Evolutionary conservation across 2,888 invertebrate species (phyloP).

Genomic region (Lasioglossum figueresi): DNA sequence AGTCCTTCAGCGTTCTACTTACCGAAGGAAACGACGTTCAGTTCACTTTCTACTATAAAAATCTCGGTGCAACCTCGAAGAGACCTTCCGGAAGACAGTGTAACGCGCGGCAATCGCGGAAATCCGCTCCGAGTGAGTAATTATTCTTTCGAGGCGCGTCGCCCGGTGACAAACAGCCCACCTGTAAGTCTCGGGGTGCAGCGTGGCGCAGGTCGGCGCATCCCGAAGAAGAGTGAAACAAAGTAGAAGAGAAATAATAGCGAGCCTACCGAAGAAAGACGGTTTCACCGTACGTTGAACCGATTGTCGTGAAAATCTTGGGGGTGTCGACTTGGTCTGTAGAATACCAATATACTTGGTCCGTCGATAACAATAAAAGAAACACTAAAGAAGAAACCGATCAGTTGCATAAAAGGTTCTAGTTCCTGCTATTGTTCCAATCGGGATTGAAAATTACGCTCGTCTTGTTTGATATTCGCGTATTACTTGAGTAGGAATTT

Average conservation of each 20-base stretch:
- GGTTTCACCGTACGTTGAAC: neutral
- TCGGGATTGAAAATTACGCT: neutral
- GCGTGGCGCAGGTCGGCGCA: neutral
- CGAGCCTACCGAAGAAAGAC: neutral
- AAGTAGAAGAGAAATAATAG: slow-evolving; percentile 19
- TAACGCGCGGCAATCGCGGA: slow-evolving; percentile 32
- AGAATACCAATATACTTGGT: no score
- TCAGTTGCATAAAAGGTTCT: neutral
- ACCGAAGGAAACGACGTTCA: neutral
- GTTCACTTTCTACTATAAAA: neutral
- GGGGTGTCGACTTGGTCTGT: neutral
- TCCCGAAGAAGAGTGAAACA: slow-evolving; percentile 35
- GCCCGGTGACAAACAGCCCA: slow-evolving; percentile 62
- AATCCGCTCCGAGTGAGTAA: slow-evolving; percentile 42
- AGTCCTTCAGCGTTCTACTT: neutral
- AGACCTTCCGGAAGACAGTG: neutral
- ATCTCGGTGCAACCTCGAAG: neutral
- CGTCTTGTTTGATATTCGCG: neutral
- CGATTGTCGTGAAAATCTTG: neutral
- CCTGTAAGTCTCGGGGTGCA: slow-evolving; percentile 56
- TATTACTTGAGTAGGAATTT: neutral
- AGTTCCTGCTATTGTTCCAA: neutral
- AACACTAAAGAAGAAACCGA: neutral
- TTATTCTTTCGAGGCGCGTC: slow-evolving; percentile 61
- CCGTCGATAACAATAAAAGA: neutral